Evolutionary conservation across 2,113 vertebrate species (phyloP).

Genomic region (Tretioscincus oriximinensis): DNA sequence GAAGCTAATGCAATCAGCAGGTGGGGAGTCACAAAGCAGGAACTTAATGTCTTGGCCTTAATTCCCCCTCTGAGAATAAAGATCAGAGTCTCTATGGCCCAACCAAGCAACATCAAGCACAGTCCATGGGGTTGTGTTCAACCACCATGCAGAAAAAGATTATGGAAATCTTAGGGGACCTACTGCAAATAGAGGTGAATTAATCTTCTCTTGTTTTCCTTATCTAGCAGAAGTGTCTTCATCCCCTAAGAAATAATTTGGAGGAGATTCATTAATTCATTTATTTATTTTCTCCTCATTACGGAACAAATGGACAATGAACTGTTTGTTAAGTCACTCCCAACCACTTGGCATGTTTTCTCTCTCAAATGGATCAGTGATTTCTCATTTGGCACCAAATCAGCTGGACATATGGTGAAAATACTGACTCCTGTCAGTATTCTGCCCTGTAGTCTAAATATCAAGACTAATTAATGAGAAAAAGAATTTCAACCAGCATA

Average conservation of each 20-base stretch:
- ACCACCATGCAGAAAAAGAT: neutral
- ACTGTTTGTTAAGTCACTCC: conserved; percentile 36
- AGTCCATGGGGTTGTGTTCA: neutral
- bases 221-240: neutral
- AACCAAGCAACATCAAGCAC: too few relatives aligned
- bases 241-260: neutral
- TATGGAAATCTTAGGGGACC: neutral
- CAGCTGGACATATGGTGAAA: conserved; percentile 50
- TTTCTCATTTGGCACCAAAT: conserved; percentile 46
- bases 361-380: conserved; percentile 33
- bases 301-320: neutral
- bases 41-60: too few relatives aligned
- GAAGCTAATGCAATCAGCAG: too few relatives aligned
- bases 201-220: neutral
- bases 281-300: neutral
- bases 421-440: conserved; percentile 44
- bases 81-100: too few relatives aligned
- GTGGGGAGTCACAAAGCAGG: too few relatives aligned
- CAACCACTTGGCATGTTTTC: conserved; percentile 33
- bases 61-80: too few relatives aligned
- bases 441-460: conserved; percentile 44
- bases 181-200: neutral
- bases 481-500: conserved; percentile 41
- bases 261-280: neutral
- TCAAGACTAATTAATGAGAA: conserved; percentile 51